Evolutionary conservation across 2,888 invertebrate species (phyloP), one percentile per base, ranked within the genome.

Genomic region (Caenorhabditis sp.): DNA sequence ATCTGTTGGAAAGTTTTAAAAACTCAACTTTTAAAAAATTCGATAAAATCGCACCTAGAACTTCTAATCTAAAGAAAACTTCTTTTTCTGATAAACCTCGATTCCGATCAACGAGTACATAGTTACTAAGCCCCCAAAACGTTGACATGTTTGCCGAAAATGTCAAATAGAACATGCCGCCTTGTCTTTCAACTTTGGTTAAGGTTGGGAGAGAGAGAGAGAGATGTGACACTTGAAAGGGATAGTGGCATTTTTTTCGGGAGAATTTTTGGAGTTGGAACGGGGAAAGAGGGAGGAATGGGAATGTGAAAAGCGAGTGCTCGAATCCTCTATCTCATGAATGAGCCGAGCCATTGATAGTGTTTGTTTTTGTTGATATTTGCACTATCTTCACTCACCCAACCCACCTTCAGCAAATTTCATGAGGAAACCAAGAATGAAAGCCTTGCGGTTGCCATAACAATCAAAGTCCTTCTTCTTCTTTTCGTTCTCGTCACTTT

Each of bases 141-240:
- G n/a, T n/a, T n/a, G n/a, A n/a, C n/a, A 32, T 64, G 50, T 72
- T 64, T 72, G 64, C 58, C 50, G 9, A 58, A n/a, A 58, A 72
- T 64, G 72, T 72, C 72, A 72, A 64, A 64, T 64, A 72, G 64
- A 64, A 72, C 64, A 62, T 71, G 71, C 58, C n/a, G 69, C 50
- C 58, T 64, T 62, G 51, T 61, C 20, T 37, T 64, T 64, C 35
- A 24, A 56, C 62, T 32, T 71, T 53, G 61, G 47, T 60, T 51
- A 32, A 9, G 32, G 35, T 18, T 28, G 11, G 26, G 35, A 20
- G 13, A 50, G 18, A 61, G 35, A 60, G 35, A 11, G 20, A 32
- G 8, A 44, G 51, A 4, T 32, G 4, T 9, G 9, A 26, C 28
- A 40, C 26, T 35, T 61, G 51, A 51, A 20, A 47, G 32, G 5